Percentiles rank a stretch among this genome's conserved stretches.
These are phyloP conservation scores for Dunckerocampus dactyliophorus DNA, from an alignment of 2,113 vertebrate genomes.

Conservation along the genomic window DNA sequence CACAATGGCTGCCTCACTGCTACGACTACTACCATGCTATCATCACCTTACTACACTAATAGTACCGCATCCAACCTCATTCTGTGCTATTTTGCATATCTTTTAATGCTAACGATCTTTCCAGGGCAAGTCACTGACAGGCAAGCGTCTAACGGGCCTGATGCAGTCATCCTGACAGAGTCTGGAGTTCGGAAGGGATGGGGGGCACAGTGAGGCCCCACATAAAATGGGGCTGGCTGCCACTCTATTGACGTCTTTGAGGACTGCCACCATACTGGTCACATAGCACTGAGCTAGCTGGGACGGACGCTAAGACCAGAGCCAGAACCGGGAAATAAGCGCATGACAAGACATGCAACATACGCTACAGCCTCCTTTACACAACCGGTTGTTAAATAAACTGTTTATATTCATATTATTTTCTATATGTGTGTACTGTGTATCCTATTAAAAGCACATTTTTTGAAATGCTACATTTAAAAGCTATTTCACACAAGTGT, in stretches of 20 bases:
- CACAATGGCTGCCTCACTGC: slow-evolving; percentile 63
- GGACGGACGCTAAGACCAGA: slow-evolving; percentile 13
- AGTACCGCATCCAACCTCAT: too few relatives aligned
- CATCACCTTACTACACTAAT: slow-evolving; percentile 43
- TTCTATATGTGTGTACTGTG: slow-evolving; percentile 18
- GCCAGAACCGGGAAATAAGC: slow-evolving; percentile 25
- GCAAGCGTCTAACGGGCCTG: slow-evolving; percentile 92
- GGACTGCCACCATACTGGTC: slow-evolving; percentile 34
- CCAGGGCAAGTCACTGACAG: slow-evolving; percentile 91
- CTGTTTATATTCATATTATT: slow-evolving; percentile 15
- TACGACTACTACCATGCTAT: slow-evolving; percentile 12
- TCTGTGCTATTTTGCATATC: not conserved
- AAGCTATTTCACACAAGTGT: slow-evolving; percentile 11
- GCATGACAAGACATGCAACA: slow-evolving; percentile 40
- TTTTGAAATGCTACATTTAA: slow-evolving; percentile 5
- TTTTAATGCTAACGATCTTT: slow-evolving; percentile 29
- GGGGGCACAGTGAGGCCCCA: slow-evolving; percentile 25
- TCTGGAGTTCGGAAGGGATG: not conserved
- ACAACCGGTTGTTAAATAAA: slow-evolving; percentile 15
- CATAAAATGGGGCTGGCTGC: slow-evolving; percentile 25
- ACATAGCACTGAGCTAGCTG: slow-evolving; percentile 17
- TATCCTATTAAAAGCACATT: slow-evolving; percentile 4
- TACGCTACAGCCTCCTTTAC: slow-evolving; percentile 33
- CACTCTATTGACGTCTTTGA: slow-evolving; percentile 28
- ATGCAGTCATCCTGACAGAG: slow-evolving; percentile 94